Evolutionary conservation across 2,113 vertebrate species (phyloP), one percentile per base, ranked within the genome.

Genomic region (Amphiprion ocellaris): DNA sequence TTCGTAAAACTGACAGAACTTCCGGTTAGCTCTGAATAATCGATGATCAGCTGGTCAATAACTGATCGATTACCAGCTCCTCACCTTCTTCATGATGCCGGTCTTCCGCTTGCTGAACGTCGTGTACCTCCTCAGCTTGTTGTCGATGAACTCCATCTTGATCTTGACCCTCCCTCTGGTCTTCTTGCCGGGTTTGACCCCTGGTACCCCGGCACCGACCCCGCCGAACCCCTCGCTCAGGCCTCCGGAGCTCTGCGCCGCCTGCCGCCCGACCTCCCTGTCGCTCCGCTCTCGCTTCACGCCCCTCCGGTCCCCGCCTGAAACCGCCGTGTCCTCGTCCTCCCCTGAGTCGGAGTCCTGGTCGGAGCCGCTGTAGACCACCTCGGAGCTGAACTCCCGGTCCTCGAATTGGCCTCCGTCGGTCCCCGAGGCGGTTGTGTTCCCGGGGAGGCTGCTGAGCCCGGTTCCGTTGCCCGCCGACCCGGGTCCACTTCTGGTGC

Each of bases 21-120:
- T 26, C 26, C 3, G 26, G 26, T 2, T 26, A 26, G 2, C 26
- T 26, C 26, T 26, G 26, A 26, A 2, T 26, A 30, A 30, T 30
- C 30, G 30, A 30, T 30, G 4, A 30, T 30, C 30, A 30, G 30
- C 30, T 33, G 30, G 4, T 33, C 30, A 10, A 37, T 9, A 9
- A 2, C 33, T 37, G 33, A 37, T 37, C 8, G 33, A 37, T 37
- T 9, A 37, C 9, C 6, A 7, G 33, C 33, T 37, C 33, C 41
- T 89, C 92, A 97, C 97, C 96, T 97, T 97, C 92, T 97, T 97
- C 96, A 97, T 97, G 90, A 97, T 97, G 74, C 97, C 97, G 1
- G 97, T 98, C 94, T 98, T 98, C 92, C 97, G 94, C 94, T 97
- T 97, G 96, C 97, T 98, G 95, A 97, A 98, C 7, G 97, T 97